Conservation (phyloP, 2,797 vertebrate species). For the Hoplostethus mediterraneus region DNA sequence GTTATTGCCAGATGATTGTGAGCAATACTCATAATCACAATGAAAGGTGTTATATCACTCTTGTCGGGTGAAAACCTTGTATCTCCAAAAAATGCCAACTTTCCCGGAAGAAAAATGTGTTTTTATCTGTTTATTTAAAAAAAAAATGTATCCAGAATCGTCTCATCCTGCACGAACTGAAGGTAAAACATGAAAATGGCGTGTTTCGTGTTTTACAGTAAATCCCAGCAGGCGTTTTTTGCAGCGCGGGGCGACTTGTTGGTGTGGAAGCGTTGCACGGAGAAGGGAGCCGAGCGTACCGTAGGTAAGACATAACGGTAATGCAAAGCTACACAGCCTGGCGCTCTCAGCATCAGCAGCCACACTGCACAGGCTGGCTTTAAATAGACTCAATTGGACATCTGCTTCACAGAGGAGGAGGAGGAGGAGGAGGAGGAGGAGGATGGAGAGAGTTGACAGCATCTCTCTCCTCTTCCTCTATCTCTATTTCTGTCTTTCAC, state of each 20-base stretch:
- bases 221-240: slow-evolving; percentile 1
- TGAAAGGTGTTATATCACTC: not conserved
- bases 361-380: slow-evolving; percentile 56
- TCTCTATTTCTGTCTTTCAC: slow-evolving; percentile 71
- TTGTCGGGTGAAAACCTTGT: too few relatives aligned
- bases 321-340: slow-evolving; percentile 62
- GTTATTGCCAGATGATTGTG: not conserved
- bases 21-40: not conserved
- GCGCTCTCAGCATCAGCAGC: slow-evolving; percentile 60
- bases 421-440: slow-evolving; percentile 55
- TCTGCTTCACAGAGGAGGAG: slow-evolving; percentile 77
- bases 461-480: slow-evolving; percentile 66
- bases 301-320: slow-evolving; percentile 46
- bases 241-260: not conserved
- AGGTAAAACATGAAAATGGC: not conserved
- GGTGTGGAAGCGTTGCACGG: not conserved
- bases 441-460: slow-evolving; percentile 73
- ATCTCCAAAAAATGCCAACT: too few relatives aligned
- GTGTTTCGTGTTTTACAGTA: not conserved
- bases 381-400: slow-evolving; percentile 81
- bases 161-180: not conserved
- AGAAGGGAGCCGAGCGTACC: not conserved
- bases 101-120: not conserved
- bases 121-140: not conserved
- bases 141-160: too few relatives aligned